Conservation (phyloP, 2,797 vertebrate genomes). For the Sphaeramia orbicularis region DNA sequence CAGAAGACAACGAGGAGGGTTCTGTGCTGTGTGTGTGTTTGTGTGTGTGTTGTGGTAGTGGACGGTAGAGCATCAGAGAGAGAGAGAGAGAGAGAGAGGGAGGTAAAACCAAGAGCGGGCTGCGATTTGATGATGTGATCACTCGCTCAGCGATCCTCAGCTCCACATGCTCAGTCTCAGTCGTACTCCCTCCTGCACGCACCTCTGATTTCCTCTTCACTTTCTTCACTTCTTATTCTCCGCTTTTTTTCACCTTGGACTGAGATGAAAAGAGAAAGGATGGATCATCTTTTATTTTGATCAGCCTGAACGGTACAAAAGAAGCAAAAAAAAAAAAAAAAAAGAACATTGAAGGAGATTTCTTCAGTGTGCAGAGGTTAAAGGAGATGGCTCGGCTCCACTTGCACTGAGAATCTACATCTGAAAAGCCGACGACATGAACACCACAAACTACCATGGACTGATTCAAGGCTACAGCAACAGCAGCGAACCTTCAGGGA, state of each 20-base stretch:
- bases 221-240: neutral
- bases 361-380: neutral
- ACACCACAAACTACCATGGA: slow-evolving; percentile 81
- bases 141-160: slow-evolving; percentile 6
- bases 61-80: slow-evolving; percentile 7
- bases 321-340: neutral
- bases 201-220: neutral
- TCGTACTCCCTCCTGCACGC: neutral
- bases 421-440: slow-evolving; percentile 80
- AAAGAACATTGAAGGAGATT: neutral
- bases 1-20: slow-evolving; percentile 14
- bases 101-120: slow-evolving; percentile 30
- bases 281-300: slow-evolving; percentile 10
- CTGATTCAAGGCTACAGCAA: slow-evolving; percentile 77
- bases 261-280: slow-evolving; percentile 5
- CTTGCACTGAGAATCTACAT: slow-evolving; percentile 7
- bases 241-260: neutral
- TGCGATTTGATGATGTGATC: slow-evolving; percentile 47
- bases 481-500: slow-evolving; percentile 81
- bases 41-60: slow-evolving; percentile 48
- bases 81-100: slow-evolving; percentile 21
- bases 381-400: neutral
- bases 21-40: slow-evolving; percentile 4
- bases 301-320: neutral
- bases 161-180: slow-evolving; percentile 27